These are phyloP conservation scores for Rugalucina vietnamica DNA, from an alignment of 2,888 invertebrate genomes.

Conservation along the genomic window DNA sequence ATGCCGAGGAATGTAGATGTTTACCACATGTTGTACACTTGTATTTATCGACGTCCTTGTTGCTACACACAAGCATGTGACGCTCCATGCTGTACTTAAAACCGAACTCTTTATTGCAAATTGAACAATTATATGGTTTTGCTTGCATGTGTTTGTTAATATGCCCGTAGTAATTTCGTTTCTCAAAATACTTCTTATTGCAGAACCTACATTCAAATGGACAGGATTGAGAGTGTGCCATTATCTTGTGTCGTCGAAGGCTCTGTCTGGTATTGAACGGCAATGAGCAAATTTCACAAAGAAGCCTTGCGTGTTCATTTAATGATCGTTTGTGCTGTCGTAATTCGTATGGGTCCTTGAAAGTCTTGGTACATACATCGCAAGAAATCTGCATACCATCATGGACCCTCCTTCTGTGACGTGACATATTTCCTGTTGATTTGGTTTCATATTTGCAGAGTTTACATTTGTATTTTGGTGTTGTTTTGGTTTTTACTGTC, in stretches of 20 bases:
- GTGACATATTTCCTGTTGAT: background rate
- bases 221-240: no score
- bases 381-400: background rate
- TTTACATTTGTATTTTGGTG: no score
- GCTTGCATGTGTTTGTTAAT: background rate
- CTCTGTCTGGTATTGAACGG: background rate
- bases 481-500: no score
- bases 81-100: background rate
- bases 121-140: background rate
- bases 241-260: background rate
- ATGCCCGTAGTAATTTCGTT: background rate
- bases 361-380: background rate
- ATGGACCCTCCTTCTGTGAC: background rate
- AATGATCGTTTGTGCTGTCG: background rate
- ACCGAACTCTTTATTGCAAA: background rate
- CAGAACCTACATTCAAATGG: background rate
- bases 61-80: background rate
- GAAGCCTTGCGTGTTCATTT: background rate
- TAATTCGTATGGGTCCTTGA: background rate
- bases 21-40: background rate
- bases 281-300: background rate
- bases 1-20: background rate
- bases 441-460: background rate
- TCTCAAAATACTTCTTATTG: background rate
- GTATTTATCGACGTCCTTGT: background rate